Conservation (phyloP, 2,797 vertebrate genomes). For the Heliangelus exortis region DNA sequence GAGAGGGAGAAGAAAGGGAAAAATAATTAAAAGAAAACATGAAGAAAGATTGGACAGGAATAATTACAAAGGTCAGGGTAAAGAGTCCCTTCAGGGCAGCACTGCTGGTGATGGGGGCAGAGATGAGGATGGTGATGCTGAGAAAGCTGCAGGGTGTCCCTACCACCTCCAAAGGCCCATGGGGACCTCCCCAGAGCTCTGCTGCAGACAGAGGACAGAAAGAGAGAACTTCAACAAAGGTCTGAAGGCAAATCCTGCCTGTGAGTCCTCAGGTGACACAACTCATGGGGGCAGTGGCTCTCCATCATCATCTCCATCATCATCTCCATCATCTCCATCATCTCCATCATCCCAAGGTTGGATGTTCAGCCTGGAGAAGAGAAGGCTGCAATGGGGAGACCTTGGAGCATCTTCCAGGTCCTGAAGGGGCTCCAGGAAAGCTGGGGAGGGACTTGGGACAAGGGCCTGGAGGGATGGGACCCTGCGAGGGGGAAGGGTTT, state of each 20-base stretch:
- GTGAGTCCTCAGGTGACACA: rapidly evolving
- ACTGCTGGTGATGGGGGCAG: not conserved
- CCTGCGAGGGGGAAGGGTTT: too few relatives aligned
- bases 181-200: not conserved
- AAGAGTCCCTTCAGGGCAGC: constrained; percentile 53
- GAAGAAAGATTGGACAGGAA: constrained; percentile 74
- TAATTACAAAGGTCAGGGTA: constrained; percentile 81
- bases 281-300: not conserved
- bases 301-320: too few relatives aligned
- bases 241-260: not conserved
- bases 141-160: not conserved
- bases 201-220: too few relatives aligned
- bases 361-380: too few relatives aligned
- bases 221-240: not conserved
- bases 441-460: too few relatives aligned
- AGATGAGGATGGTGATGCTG: not conserved
- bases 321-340: too few relatives aligned
- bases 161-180: rapidly evolving
- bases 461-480: too few relatives aligned
- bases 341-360: not conserved
- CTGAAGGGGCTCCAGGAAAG: too few relatives aligned
- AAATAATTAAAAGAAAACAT: constrained; percentile 68
- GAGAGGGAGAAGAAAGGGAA: constrained; percentile 65
- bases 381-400: too few relatives aligned
- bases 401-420: too few relatives aligned